Percentiles rank a stretch among this genome's conserved stretches.
Evolutionary conservation across 2,888 invertebrate genomes (phyloP).

Genomic region (Malachius bipustulatus): DNA sequence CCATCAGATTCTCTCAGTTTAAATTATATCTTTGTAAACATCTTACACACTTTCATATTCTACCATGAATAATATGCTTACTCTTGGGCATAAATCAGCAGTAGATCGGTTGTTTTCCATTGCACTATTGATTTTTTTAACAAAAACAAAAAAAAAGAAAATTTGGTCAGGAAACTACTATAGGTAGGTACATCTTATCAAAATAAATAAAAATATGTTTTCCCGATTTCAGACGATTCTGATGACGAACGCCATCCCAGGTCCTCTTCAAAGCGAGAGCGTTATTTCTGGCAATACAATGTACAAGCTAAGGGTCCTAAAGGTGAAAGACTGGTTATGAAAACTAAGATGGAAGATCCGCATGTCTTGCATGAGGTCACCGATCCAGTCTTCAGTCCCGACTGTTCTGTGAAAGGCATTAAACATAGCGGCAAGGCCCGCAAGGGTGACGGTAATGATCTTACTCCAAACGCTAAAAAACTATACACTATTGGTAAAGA

Average conservation of each 20-base stretch:
- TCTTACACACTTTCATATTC: too few species aligned
- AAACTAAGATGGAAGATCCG: slow-evolving; percentile 80
- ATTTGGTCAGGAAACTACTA: too few species aligned
- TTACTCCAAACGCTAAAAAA: slow-evolving; percentile 90
- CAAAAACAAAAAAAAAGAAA: too few species aligned
- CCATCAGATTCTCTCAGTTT: too few species aligned
- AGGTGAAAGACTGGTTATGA: slow-evolving; percentile 76
- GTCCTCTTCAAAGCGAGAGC: slow-evolving; percentile 53
- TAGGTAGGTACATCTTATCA: too few species aligned
- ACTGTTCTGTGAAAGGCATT: slow-evolving; percentile 79
- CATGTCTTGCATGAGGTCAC: slow-evolving; percentile 82
- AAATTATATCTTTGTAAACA: too few species aligned
- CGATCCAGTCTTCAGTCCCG: slow-evolving; percentile 93
- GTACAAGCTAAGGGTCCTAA: slow-evolving; percentile 97
- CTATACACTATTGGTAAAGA: slow-evolving; percentile 84
- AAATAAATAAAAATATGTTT: background rate
- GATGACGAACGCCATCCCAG: slow-evolving; percentile 37
- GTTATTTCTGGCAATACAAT: slow-evolving; percentile 97
- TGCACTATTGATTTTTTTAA: too few species aligned
- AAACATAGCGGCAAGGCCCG: slow-evolving; percentile 80
- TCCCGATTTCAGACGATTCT: background rate
- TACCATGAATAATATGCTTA: too few species aligned
- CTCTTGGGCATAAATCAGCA: too few species aligned
- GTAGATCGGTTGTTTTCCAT: too few species aligned
- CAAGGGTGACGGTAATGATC: slow-evolving; percentile 94